Evolutionary conservation across 2,888 invertebrate genomes (phyloP).

Genomic region (Pachycephus smyrnensis): DNA sequence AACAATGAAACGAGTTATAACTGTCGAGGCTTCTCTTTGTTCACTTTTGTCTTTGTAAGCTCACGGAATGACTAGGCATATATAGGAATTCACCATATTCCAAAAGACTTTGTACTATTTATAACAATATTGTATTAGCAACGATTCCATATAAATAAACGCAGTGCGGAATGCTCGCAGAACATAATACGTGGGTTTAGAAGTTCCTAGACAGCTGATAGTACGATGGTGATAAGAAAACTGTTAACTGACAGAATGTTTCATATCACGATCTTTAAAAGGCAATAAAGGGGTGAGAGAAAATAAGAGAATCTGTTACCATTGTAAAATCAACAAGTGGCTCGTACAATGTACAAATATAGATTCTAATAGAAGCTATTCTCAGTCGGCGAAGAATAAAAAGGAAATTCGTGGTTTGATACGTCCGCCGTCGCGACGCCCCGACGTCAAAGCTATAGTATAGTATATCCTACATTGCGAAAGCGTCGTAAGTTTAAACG

Average conservation of each 20-base stretch:
- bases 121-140: not conserved
- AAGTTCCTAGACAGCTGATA: not conserved
- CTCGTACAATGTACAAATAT: slow-evolving; percentile 50
- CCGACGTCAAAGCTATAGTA: not conserved
- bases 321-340: slow-evolving; percentile 54
- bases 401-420: not conserved
- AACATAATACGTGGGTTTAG: not conserved
- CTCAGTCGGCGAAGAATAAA: not conserved
- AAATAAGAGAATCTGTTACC: slow-evolving; percentile 6
- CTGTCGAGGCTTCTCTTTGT: not conserved
- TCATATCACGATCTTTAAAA: too few relatives aligned
- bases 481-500: slow-evolving; percentile 29
- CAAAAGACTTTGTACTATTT: not conserved
- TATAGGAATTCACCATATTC: not conserved
- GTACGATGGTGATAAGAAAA: not conserved
- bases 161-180: not conserved
- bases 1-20: not conserved
- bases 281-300: not conserved
- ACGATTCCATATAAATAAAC: not conserved
- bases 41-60: not conserved
- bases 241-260: too few relatives aligned
- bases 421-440: not conserved
- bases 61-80: not conserved
- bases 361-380: slow-evolving; percentile 25
- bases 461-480: slow-evolving; percentile 16